phyloP scores from a whole-genome alignment of 1,140 invertebrate genomes.

The Drosophila sechellia region DNA sequence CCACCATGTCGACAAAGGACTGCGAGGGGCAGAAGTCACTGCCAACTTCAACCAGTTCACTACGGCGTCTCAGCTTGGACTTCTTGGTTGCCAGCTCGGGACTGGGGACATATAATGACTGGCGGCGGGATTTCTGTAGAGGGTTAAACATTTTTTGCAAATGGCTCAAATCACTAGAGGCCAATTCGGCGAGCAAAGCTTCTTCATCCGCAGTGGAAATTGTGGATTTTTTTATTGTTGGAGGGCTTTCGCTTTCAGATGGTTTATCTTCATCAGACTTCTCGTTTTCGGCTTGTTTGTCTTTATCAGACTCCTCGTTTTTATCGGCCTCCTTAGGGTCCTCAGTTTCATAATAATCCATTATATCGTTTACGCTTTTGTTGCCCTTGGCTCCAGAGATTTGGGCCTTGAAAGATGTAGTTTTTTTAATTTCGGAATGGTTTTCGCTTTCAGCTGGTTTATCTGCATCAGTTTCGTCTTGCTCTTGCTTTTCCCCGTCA shows the following conservation, averaged over 20 bases:
- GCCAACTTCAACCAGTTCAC: constrained; percentile 31
- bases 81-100: constrained; percentile 22
- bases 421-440: no score
- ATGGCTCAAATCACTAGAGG: constrained; percentile 58
- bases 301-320: constrained; percentile 15
- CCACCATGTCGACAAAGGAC: constrained; percentile 69
- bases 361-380: not conserved
- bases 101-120: constrained; percentile 46
- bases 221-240: constrained; percentile 1
- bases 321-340: not conserved
- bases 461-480: no score
- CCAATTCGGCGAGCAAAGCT: constrained; percentile 38
- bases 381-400: no score
- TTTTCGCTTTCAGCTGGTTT: no score
- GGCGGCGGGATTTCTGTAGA: constrained; percentile 65
- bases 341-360: not conserved
- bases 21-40: constrained; percentile 70
- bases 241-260: not conserved
- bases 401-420: no score
- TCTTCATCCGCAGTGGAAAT: constrained; percentile 41
- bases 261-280: not conserved
- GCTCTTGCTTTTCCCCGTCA: constrained; percentile 1
- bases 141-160: constrained; percentile 68
- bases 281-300: not conserved
- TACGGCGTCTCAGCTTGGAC: constrained; percentile 63